Percentiles rank a stretch among this genome's conserved stretches.
Conservation (phyloP, 2,113 vertebrate genomes). For the Cryptotis parvus region DNA sequence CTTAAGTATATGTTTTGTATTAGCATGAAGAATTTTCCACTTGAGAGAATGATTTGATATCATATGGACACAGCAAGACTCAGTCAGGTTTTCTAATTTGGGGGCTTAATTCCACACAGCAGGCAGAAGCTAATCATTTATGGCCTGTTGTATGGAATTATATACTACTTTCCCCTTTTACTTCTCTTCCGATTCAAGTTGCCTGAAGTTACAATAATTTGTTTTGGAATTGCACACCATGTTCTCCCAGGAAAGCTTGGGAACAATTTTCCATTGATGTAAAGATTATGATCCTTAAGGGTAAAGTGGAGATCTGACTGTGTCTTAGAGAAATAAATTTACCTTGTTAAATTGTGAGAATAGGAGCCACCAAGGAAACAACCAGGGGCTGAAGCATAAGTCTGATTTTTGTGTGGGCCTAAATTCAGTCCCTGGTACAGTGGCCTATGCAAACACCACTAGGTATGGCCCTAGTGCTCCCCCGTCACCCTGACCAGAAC, state of each 20-base stretch:
- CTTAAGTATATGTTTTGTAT: neutral
- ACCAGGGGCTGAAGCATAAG: no score
- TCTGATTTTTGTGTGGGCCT: no score
- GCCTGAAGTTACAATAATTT: conserved; percentile 40
- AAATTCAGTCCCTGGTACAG: no score
- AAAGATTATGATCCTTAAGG: conserved; percentile 10
- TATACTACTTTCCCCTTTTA: neutral
- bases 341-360: neutral
- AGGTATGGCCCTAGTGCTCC: no score
- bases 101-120: neutral
- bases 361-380: no score
- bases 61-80: neutral
- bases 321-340: conserved; percentile 54
- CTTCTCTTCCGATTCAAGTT: neutral
- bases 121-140: conserved; percentile 19
- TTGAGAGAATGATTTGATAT: conserved; percentile 19
- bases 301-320: conserved; percentile 39
- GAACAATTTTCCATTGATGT: conserved; percentile 32
- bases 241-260: neutral
- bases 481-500: no score
- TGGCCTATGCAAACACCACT: no score
- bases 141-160: neutral
- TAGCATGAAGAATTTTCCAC: conserved; percentile 10
- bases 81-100: conserved; percentile 21
- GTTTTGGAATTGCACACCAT: conserved; percentile 37